Evolutionary conservation across 2,888 invertebrate species (phyloP), one percentile per base, ranked within the genome.

Genomic region (Drosophila recens): DNA sequence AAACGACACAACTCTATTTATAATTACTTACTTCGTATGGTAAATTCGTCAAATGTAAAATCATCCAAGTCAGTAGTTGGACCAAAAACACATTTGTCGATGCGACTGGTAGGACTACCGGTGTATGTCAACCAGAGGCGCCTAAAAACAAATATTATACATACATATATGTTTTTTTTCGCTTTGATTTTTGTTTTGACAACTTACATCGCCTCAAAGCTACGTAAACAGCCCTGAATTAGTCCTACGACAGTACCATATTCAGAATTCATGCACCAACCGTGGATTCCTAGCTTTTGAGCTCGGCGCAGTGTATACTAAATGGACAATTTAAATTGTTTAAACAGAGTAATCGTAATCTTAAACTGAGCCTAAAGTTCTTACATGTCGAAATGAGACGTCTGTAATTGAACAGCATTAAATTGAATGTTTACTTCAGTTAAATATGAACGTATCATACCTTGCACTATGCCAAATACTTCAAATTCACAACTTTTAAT

Each of bases 101-200:
- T 96, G 75, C 93, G 93, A 49, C 96, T 96, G 75, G 94, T 94
- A 0, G 97, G 97, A 90, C 97, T 97, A 45, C 97, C 97, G 5
- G 94, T 95, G 34, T 93, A 93, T 82, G 94, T 93, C 57, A 97
- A 57, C 92, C 91, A 92, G 23, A 81, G 69, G 66, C 90, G 90
- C 92, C 92, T 93, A 45, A 5, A 46, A n/a, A 56, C 54, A 9
- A 6, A 48, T 17, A 40, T 17, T 17, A 23, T n/a, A n/a, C n/a
- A 23, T 23, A 23, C 3, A 2, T 17, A 17, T 17, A 1, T 17
- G 1, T 1, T 13, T 45, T 46, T 11, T 49, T 42, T n/a, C 33
- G 5, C 9, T 38, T 42, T 30, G 33, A 5, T n/a, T 2, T 10
- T 17, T 1, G 33, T 9, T n/a, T 10, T 17, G 45, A 45, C 5